Percentiles rank a stretch among this genome's conserved stretches.
These are phyloP conservation scores for Beris morrisii DNA, from an alignment of 2,888 invertebrate genomes.

Conservation along the genomic window DNA sequence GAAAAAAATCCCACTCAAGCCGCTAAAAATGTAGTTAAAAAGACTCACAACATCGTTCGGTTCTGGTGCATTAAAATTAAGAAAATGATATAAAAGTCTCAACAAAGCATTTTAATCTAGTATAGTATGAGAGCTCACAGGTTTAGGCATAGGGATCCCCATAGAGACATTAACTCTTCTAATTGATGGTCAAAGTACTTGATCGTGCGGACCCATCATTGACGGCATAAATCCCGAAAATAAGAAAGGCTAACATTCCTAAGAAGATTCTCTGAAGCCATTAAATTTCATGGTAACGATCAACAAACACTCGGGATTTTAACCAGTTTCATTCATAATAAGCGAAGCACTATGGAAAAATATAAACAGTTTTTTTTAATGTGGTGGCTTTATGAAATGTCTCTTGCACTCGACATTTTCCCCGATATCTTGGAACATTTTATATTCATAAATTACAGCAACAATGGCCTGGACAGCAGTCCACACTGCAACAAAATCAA, in stretches of 20 bases:
- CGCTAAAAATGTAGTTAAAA: slow-evolving; percentile 17
- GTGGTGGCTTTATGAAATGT: too few species aligned
- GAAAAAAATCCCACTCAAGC: slow-evolving; percentile 12
- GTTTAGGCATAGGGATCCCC: slow-evolving; percentile 6
- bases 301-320: slow-evolving; percentile 7
- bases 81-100: slow-evolving; percentile 37
- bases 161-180: slow-evolving; percentile 32
- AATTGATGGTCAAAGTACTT: slow-evolving; percentile 26
- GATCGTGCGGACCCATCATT: slow-evolving; percentile 9
- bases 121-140: neutral
- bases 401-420: neutral
- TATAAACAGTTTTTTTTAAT: neutral
- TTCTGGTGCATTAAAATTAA: slow-evolving; percentile 35
- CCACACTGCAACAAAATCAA: neutral
- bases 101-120: slow-evolving; percentile 24
- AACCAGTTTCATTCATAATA: slow-evolving; percentile 36
- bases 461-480: slow-evolving; percentile 5
- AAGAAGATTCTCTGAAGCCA: neutral
- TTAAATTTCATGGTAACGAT: slow-evolving; percentile 25
- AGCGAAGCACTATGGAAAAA: neutral
- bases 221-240: slow-evolving; percentile 20
- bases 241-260: neutral
- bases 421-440: neutral
- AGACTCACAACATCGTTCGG: slow-evolving; percentile 27
- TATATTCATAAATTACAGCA: slow-evolving; percentile 11